Evolutionary conservation across 2,888 invertebrate genomes (phyloP).

Genomic region (Lithosia quadra): DNA sequence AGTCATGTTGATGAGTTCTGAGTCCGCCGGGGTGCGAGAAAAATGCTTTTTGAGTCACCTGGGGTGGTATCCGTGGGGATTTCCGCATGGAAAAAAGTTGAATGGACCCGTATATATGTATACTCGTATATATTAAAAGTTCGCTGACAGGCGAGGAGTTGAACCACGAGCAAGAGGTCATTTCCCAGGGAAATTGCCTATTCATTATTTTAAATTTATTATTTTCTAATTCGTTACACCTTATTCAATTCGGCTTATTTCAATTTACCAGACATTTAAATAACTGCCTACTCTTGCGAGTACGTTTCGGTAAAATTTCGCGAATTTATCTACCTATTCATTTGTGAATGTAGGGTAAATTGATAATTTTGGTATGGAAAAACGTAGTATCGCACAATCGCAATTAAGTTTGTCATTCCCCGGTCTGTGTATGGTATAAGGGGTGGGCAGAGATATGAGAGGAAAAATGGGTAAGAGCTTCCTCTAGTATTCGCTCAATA

Average conservation of each 20-base stretch:
- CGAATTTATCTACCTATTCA: no score
- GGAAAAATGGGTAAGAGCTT: no score
- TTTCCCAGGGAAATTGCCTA: conserved; percentile 5
- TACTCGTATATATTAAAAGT: background rate
- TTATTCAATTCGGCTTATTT: background rate
- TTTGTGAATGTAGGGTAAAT: background rate
- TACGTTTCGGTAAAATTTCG: background rate
- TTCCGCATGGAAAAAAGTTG: no score
- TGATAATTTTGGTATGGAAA: background rate
- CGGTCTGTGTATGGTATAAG: background rate
- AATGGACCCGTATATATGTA: background rate
- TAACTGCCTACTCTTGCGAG: background rate
- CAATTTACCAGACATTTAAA: background rate
- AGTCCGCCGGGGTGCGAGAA: no score
- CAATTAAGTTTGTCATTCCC: background rate
- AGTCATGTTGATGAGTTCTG: no score
- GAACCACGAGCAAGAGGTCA: background rate
- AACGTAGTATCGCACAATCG: background rate
- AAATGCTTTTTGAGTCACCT: no score
- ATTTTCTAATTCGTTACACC: background rate
- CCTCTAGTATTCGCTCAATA: no score
- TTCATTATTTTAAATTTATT: conserved; percentile 4
- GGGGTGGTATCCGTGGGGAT: no score
- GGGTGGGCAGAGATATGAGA: no score
- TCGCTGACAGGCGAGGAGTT: background rate